A percentile compares a stretch with the other conserved stretches of the same genome.
phyloP scores from a whole-genome alignment of 2,113 vertebrate species.

The Pterocles gutturalis region DNA sequence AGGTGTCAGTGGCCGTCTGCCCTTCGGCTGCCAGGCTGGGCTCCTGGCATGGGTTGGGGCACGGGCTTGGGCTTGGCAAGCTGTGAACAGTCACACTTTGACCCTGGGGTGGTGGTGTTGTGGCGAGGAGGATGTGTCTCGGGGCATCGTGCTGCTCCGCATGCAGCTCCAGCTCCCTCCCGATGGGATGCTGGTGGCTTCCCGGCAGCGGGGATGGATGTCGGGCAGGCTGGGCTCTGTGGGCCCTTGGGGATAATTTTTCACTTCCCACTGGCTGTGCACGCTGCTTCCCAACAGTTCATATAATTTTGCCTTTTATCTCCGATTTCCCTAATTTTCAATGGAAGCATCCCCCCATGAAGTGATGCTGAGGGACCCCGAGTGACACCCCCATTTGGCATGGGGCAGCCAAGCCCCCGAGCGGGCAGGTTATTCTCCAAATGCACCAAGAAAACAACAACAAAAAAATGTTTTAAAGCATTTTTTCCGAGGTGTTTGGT shows the following conservation, averaged over 20 bases:
- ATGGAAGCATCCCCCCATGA: background rate
- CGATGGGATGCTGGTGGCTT: background rate
- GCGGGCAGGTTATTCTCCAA: background rate
- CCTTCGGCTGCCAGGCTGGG: background rate
- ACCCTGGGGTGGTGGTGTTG: fast-evolving
- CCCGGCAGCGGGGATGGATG: fast-evolving
- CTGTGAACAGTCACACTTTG: fast-evolving
- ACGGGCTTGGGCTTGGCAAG: fast-evolving
- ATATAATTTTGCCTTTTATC: background rate
- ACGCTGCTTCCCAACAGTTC: background rate
- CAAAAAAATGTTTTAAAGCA: background rate
- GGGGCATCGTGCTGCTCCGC: fast-evolving
- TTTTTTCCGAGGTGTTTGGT: constrained; percentile 24
- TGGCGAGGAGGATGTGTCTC: fast-evolving
- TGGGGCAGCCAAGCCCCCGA: background rate
- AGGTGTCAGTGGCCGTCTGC: background rate
- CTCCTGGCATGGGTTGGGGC: fast-evolving
- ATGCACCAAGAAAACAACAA: background rate
- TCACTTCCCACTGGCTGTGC: background rate
- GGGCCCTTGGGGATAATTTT: background rate
- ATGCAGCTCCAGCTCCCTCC: fast-evolving
- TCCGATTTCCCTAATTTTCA: background rate
- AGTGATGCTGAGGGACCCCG: background rate
- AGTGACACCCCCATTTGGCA: background rate
- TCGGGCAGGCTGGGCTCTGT: background rate